Conservation (phyloP, 2,113 vertebrate genomes). For the Perccottus glenii region DNA sequence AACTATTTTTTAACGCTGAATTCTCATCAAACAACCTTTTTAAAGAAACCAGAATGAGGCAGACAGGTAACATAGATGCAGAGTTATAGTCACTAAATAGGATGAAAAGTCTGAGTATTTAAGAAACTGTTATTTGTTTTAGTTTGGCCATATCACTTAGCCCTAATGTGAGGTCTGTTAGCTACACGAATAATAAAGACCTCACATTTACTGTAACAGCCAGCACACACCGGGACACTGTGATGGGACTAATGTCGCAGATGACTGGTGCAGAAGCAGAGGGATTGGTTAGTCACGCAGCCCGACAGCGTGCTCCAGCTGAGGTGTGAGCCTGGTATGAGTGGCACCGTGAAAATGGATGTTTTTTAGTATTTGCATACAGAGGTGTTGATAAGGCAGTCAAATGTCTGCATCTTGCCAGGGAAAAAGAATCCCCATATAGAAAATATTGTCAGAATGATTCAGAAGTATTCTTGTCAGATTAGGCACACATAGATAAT, state of each 20-base stretch:
- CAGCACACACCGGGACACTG: conserved; percentile 28
- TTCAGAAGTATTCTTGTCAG: conserved; percentile 49
- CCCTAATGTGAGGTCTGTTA: background rate
- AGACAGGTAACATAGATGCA: no score
- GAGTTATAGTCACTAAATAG: no score
- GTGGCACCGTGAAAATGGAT: conserved; percentile 63
- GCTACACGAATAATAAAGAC: background rate
- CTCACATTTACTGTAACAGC: conserved; percentile 37
- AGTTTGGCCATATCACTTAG: no score
- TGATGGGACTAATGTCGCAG: conserved; percentile 55
- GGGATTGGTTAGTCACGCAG: conserved; percentile 61
- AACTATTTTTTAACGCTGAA: no score
- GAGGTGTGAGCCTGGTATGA: conserved; percentile 49
- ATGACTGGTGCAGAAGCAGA: conserved; percentile 48
- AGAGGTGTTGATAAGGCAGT: conserved; percentile 59
- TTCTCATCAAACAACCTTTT: no score
- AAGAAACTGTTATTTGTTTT: no score
- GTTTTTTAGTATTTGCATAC: conserved; percentile 49
- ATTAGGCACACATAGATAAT: conserved; percentile 43
- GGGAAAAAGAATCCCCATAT: conserved; percentile 36
- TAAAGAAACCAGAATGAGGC: no score
- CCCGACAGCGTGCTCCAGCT: conserved; percentile 48
- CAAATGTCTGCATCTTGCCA: conserved; percentile 44
- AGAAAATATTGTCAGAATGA: conserved; percentile 25
- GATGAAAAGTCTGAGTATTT: no score